Conservation (phyloP, 2,888 invertebrate species). For the Protonemura montana region DNA sequence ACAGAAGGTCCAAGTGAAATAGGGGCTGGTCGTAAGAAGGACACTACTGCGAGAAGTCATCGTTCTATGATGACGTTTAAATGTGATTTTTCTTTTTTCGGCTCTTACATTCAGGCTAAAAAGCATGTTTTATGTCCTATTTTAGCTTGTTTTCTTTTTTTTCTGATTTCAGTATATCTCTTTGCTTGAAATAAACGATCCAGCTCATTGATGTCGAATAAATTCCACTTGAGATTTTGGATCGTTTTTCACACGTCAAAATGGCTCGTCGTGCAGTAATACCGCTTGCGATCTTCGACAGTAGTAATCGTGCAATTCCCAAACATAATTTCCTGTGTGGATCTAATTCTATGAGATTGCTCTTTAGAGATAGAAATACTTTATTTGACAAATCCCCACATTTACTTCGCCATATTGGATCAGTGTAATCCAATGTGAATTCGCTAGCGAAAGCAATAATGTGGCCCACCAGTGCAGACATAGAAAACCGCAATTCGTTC, state of each 20-base stretch:
- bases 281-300: background rate
- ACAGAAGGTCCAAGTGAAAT: slow-evolving; percentile 24
- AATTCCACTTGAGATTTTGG: background rate
- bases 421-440: slow-evolving; percentile 12
- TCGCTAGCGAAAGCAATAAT: background rate
- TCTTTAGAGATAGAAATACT: slow-evolving; percentile 5
- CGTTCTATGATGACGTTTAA: slow-evolving; percentile 12
- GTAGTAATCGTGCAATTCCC: background rate
- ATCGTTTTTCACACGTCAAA: slow-evolving; percentile 12
- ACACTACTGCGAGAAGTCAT: background rate
- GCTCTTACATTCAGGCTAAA: background rate
- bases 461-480: background rate
- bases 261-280: background rate
- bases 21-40: background rate
- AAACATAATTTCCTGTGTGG: background rate
- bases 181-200: background rate
- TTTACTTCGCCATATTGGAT: background rate
- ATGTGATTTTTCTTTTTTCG: slow-evolving; percentile 3
- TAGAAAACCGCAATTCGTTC: background rate
- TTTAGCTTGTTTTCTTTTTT: background rate
- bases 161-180: background rate
- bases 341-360: background rate
- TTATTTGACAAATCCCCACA: slow-evolving; percentile 7
- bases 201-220: background rate
- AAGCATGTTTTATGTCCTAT: background rate